phyloP scores from a whole-genome alignment of 30 jellyfish, hydroid and myxozoan species.

The Pelagia noctiluca region DNA sequence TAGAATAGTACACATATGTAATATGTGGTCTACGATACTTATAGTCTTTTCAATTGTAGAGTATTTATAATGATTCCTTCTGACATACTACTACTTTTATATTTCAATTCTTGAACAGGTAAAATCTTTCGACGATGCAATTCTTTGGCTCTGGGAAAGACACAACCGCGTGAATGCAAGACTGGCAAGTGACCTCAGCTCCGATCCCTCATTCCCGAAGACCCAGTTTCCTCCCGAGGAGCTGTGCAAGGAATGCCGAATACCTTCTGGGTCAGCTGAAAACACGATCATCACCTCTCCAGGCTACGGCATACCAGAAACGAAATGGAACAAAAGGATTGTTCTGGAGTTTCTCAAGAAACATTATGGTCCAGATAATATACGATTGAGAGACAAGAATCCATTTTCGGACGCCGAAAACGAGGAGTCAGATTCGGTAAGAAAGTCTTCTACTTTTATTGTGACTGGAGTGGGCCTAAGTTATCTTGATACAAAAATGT shows the following conservation, averaged over 20 bases:
- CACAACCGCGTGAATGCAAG: constrained; percentile 97
- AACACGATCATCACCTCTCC: constrained; percentile 81
- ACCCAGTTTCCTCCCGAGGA: constrained; percentile 91
- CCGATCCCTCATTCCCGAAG: constrained; percentile 94
- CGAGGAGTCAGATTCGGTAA: constrained; percentile 76
- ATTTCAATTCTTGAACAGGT: constrained; percentile 8
- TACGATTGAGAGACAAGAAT: constrained; percentile 79
- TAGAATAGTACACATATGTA: no score
- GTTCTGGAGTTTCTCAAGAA: constrained; percentile 84
- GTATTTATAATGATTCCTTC: neutral
- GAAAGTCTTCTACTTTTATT: constrained; percentile 39
- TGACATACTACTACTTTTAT: neutral
- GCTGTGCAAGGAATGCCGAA: constrained; percentile 87
- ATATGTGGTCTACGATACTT: no score
- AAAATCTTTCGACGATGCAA: constrained; percentile 83
- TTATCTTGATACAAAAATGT: constrained; percentile 79
- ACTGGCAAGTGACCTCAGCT: constrained; percentile 75
- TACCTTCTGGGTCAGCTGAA: constrained; percentile 29
- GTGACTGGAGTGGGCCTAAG: constrained; percentile 62
- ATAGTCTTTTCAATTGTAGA: no score
- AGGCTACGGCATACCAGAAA: constrained; percentile 79
- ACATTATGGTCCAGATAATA: constrained; percentile 95
- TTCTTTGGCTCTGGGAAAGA: constrained; percentile 93
- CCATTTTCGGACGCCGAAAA: constrained; percentile 50
- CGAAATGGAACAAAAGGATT: constrained; percentile 78